phyloP scores from a whole-genome alignment of 2,113 vertebrate species.

The Manacus vitellinus region DNA sequence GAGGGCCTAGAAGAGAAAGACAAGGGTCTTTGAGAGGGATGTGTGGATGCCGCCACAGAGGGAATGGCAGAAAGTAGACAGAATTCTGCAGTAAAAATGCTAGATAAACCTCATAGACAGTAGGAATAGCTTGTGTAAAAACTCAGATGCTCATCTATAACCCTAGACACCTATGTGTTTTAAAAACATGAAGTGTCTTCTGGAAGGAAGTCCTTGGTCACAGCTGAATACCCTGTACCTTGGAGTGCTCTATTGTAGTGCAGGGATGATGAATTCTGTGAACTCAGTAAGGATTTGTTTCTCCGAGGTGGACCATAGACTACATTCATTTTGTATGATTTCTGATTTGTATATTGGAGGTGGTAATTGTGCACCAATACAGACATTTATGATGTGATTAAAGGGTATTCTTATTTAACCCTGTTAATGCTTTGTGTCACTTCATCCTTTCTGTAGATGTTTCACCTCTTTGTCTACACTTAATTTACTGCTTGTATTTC shows the following conservation, averaged over 20 bases:
- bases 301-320: background rate
- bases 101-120: background rate
- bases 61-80: background rate
- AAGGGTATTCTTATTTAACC: background rate
- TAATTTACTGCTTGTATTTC: background rate
- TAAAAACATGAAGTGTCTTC: background rate
- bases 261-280: background rate
- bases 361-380: background rate
- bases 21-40: background rate
- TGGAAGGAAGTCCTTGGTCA: background rate
- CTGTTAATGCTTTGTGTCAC: background rate
- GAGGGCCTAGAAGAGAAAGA: background rate
- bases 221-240: background rate
- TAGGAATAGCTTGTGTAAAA: background rate
- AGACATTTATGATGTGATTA: background rate
- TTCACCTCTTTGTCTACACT: background rate
- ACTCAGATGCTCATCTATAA: background rate
- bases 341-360: background rate
- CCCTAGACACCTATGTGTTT: background rate
- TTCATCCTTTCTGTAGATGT: background rate
- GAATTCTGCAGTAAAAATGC: background rate
- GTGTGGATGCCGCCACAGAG: background rate
- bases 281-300: background rate
- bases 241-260: rapidly evolving
- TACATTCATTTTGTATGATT: background rate